phyloP scores from a whole-genome alignment of 2,797 vertebrate genomes.

The Mergus octosetaceus region DNA sequence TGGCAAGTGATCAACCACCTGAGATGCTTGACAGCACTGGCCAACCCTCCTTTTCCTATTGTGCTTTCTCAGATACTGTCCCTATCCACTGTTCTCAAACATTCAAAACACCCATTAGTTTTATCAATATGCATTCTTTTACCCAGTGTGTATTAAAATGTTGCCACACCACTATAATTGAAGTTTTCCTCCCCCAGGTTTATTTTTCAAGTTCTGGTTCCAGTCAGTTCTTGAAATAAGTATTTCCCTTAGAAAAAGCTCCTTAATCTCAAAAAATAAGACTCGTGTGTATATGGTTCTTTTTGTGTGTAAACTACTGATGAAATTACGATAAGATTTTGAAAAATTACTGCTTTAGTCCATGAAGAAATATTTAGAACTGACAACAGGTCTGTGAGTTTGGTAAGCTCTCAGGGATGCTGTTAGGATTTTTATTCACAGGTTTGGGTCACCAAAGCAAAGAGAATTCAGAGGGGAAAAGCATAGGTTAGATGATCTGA shows the following conservation, averaged over 20 bases:
- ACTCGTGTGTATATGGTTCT: neutral
- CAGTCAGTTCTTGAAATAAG: neutral
- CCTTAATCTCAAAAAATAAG: neutral
- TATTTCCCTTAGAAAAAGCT: neutral
- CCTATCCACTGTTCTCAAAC: neutral
- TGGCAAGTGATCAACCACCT: slow-evolving; percentile 9
- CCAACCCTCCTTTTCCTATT: neutral
- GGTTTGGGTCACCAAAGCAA: neutral
- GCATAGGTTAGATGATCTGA: neutral
- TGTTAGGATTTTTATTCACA: neutral
- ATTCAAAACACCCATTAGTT: neutral
- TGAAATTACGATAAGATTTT: neutral
- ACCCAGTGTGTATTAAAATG: neutral
- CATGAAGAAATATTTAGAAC: neutral
- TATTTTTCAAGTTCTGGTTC: neutral
- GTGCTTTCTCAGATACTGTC: neutral
- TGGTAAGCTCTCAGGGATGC: neutral
- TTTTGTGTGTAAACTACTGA: neutral
- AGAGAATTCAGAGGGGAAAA: neutral
- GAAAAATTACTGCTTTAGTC: neutral
- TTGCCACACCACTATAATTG: neutral
- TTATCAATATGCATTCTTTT: neutral
- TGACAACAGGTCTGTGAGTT: neutral
- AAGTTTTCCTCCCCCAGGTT: neutral
- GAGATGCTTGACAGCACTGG: neutral